Base-by-base conservation (phyloP, 2,113 vertebrate species). In the Carlito syrichta region DNA sequence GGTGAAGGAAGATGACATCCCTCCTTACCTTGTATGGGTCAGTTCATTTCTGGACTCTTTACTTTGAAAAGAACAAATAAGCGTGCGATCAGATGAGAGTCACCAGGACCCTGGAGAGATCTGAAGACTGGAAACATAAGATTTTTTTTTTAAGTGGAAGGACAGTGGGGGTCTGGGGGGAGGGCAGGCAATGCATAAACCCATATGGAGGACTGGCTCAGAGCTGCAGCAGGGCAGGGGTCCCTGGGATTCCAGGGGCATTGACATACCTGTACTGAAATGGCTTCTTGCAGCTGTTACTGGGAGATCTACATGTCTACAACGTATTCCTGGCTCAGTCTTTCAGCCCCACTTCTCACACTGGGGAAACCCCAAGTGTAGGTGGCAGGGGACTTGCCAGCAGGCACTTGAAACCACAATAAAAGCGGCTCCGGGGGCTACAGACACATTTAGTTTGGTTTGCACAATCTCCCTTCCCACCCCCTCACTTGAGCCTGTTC, bases 151-250 rank as follows among this genome's bases (percentile, higher is more conserved):
- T 6, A 86, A 92, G 43, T n/a, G 11, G 22, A 43, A 30, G 27
- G 45, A 0, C 0, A 58, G 25, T 1, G 25, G 5, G 5, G 9
- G 16, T 0, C 7, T 20, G 38, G 13, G 8, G 48, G 12, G 11
- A 7, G 5, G 23, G 12, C 10, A 12, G 48, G 48, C 6, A 45
- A 45, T 4, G 0, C 20, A n/a, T 38, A 45, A 76, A 62, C 32
- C 17, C 11, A 27, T 19, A 12, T 0, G 0, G 1, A 45, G 81
- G 54, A 54, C 0, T 56, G 40, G 60, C 27, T 2, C 0, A 17
- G 32, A 90, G n/a, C 23, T 25, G 16, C 16, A 76, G 87, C 19
- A 19, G 60, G n/a, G 52, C 1, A 8, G 6, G 45, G 38, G 38
- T 45, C 22, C 48, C 27, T 3, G 9, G 60, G 68, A 2, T 50